Evolutionary conservation across 2,888 invertebrate genomes (phyloP).

Genomic region (Rosalia funebris): DNA sequence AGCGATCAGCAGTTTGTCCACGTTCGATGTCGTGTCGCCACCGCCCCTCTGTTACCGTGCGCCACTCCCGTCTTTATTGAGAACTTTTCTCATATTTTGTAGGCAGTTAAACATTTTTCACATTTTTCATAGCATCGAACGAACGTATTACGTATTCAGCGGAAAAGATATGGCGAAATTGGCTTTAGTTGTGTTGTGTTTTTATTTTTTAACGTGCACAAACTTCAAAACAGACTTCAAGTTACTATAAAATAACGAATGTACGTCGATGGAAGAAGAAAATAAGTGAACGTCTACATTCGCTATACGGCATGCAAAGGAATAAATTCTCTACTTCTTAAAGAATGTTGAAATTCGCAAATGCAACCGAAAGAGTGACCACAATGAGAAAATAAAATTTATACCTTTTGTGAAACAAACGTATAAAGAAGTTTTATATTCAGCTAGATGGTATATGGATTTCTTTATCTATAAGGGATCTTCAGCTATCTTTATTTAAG

Average conservation of each 20-base stretch:
- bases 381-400: no score
- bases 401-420: no score
- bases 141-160: conserved; percentile 25
- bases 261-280: conserved; percentile 3
- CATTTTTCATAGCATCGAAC: conserved; percentile 44
- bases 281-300: no score
- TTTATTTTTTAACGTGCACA: conserved; percentile 20
- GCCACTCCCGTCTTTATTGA: conserved; percentile 47
- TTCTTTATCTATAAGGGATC: no score
- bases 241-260: conserved; percentile 22
- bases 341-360: no score
- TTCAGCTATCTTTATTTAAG: no score
- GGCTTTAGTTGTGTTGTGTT: conserved; percentile 24
- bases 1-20: conserved; percentile 47
- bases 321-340: no score
- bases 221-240: conserved; percentile 13
- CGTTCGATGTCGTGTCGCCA: conserved; percentile 45
- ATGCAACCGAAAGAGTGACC: no score
- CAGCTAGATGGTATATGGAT: no score
- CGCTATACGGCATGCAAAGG: no score
- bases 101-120: conserved; percentile 52
- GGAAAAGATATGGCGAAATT: conserved; percentile 26
- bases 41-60: conserved; percentile 36
- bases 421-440: no score
- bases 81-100: conserved; percentile 49